phyloP scores from a whole-genome alignment of 2,113 vertebrate species.

The Sardina pilchardus region DNA sequence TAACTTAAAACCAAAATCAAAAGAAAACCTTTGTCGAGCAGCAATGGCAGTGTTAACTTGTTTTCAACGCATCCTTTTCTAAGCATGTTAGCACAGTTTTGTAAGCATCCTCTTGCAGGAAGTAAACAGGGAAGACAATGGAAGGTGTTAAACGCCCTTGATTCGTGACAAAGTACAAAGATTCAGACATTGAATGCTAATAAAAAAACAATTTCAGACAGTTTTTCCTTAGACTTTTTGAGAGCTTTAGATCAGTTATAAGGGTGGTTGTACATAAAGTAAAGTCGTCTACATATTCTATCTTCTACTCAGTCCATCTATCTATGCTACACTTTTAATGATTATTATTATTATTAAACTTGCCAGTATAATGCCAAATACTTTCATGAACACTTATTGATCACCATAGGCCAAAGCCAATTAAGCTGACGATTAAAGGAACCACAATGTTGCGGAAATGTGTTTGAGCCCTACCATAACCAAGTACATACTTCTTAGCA shows the following conservation, averaged over 20 bases:
- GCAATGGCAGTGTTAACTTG: too few species aligned
- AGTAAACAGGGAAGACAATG: neutral
- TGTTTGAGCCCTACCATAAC: neutral
- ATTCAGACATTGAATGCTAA: too few species aligned
- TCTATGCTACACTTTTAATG: neutral
- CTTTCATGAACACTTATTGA: neutral
- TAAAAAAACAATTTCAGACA: too few species aligned
- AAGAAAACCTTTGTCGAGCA: neutral
- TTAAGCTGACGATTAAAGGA: neutral
- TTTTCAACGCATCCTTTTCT: too few species aligned
- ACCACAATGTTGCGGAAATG: neutral
- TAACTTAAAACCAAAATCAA: neutral
- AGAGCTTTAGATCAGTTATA: too few species aligned
- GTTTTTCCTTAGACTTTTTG: too few species aligned
- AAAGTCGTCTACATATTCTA: neutral
- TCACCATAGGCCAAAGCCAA: neutral
- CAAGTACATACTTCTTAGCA: too few species aligned
- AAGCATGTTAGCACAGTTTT: neutral
- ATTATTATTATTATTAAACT: neutral
- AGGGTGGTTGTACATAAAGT: neutral
- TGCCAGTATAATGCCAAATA: neutral
- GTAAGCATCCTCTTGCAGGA: neutral
- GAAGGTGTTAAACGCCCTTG: too few species aligned
- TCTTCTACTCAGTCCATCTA: neutral
- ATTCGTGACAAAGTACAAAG: too few species aligned